Conservation (phyloP, 2,113 vertebrate genomes). For the Rhinolophus sinicus region DNA sequence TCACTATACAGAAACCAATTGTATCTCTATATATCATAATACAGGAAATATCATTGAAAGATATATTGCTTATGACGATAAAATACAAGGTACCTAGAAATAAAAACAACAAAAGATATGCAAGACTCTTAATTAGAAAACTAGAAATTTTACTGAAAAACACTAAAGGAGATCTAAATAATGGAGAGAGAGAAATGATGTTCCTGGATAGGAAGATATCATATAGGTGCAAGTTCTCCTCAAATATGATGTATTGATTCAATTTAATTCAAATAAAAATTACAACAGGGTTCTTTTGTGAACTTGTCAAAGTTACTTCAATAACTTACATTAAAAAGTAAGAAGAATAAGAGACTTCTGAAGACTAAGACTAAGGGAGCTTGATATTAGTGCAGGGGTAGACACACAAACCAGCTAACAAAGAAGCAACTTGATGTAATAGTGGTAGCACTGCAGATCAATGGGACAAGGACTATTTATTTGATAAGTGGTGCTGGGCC, state of each 20-base stretch:
- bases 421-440: not conserved
- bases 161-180: no score
- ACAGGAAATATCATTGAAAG: no score
- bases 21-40: no score
- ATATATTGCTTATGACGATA: no score
- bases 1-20: no score
- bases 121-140: no score
- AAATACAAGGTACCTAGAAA: no score
- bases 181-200: no score
- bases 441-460: no score
- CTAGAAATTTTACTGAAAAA: no score
- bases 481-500: not conserved
- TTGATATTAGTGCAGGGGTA: not conserved
- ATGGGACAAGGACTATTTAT: not conserved
- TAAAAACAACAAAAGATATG: no score
- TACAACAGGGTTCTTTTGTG: not conserved
- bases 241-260: not conserved
- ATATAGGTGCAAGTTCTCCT: not conserved
- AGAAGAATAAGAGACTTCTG: not conserved
- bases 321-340: not conserved
- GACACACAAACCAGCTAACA: not conserved
- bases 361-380: not conserved
- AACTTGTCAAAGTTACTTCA: not conserved
- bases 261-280: not conserved
- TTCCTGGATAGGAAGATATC: no score